Evolutionary conservation across 2,888 invertebrate species (phyloP), one percentile per base, ranked within the genome.

Genomic region (Coremacera marginata): DNA sequence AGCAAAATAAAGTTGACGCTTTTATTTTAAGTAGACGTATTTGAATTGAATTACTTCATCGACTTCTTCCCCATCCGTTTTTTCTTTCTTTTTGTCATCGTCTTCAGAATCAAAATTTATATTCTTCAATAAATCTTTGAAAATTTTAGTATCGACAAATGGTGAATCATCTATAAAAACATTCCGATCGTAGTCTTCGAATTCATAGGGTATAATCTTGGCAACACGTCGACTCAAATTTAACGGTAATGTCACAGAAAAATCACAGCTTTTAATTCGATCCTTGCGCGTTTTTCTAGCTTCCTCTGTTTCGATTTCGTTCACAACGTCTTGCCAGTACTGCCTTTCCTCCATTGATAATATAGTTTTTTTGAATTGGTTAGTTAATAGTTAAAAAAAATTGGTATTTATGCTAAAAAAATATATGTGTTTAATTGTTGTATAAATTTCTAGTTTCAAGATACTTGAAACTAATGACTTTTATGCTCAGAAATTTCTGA

Each of bases 171-270:
- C 85, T 44, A 88, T 86, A 31, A 83, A 87, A 0, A 84, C 83
- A 19, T 83, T 82, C 2, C 83, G 80, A 49, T 88, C 88, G 2
- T 84, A 85, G 49, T 85, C 84, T 3, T 84, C 82, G 44, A 81
- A 86, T 19, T 86, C 85, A n/a, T 89, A 82, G 3, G 84, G 80
- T 71, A 88, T 83, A 37, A 89, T 87, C 76, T 85, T 83, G 31
- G 84, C 80, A 0, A 89, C 87, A 22, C 88, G 82, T 22, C 85
- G 82, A 0, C 85, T 82, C 8, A 89, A 78, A 22, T 80, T 81
- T 8, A 82, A 80, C 0, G 89, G 89, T 57, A 89, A 68, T 0
- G 87, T 84, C 19, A 84, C 60, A 0, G 87, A 86, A 57, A 85
- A 88, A 72, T 89, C 88, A 70, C 82, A 82, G 2, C 80, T 80